Base-by-base conservation (phyloP, 2,797 vertebrate species). In the Acipenser ruthenus region DNA sequence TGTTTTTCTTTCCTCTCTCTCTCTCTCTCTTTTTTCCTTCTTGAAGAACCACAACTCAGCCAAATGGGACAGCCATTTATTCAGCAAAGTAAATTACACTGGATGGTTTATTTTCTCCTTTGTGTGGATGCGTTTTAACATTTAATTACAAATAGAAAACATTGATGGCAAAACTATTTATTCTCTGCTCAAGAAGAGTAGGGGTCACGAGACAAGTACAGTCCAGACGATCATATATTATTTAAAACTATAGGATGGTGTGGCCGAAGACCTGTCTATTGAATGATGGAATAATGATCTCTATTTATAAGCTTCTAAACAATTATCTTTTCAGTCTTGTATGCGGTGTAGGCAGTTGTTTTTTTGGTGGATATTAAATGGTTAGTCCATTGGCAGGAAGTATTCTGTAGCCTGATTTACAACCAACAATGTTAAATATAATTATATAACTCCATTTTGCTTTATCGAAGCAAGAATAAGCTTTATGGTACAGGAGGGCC, bases 1-100 rank as follows among this genome's bases (percentile, higher is more conserved):
- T 48, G 56, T 68, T 70, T 63, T 62, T 13, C 59, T 59, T 49
- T 61, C 5, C 37, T 62, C 8, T 56, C 49, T n/a, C 37, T 62
- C 8, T 56, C 49, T n/a, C 12, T 60, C 63, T 65, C 72, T 49
- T 68, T 66, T 65, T 67, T n/a, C 8, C 58, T 86, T 89, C 88
- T 88, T 86, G 81, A 87, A 86, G 80, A 88, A 89, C 83, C 37
- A 83, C 74, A 89, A 89, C 89, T 82, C 79, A 83, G 78, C 73
- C 82, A 76, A 85, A 71, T 74, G 79, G 80, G 84, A 87, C 66
- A 80, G 84, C 79, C 84, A 85, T 85, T 84, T 79, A 83, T 91
- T 86, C 87, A 84, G 67, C 65, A 77, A 1, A 83, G 79, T 79
- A 88, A 88, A 90, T 90, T 84, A 87, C 81, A 87, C 76, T 84